These are phyloP conservation scores for Lepus timidus DNA, from an alignment of 2,113 vertebrate species.

Conservation along the genomic window DNA sequence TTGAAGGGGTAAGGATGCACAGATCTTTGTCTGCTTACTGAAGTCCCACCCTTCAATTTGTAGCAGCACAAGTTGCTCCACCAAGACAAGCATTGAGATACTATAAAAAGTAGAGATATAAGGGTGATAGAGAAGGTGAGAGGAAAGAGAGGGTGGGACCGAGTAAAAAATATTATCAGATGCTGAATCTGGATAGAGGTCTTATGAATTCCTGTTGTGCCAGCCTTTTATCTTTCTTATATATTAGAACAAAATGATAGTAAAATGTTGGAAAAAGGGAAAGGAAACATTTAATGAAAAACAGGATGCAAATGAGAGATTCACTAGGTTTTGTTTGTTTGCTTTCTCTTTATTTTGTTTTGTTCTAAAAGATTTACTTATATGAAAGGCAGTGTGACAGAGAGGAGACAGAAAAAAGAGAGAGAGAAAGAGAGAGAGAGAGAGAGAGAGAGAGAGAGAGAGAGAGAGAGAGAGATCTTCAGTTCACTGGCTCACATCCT, in stretches of 20 bases:
- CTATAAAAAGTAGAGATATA: neutral
- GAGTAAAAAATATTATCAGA: neutral
- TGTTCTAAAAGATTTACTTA: no score
- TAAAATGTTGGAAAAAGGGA: neutral
- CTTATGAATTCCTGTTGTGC: neutral
- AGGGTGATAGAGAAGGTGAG: neutral
- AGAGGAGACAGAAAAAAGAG: no score
- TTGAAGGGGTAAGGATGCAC: neutral
- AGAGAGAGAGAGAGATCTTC: no score
- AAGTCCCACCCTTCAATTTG: fast-evolving
- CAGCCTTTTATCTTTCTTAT: neutral
- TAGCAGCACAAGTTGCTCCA: neutral
- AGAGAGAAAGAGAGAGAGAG: no score
- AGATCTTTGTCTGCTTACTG: neutral
- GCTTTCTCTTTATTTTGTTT: no score
- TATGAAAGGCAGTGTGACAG: no score
- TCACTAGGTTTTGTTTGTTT: neutral
- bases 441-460: no score
- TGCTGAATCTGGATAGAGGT: neutral
- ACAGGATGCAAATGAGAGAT: neutral
- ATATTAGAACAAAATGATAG: neutral
- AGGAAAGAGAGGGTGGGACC: neutral
- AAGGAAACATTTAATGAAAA: neutral
- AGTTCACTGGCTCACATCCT: no score
- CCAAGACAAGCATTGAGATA: neutral